Evolutionary conservation across 2,888 invertebrate genomes (phyloP).

Genomic region (Brenthis daphne): DNA sequence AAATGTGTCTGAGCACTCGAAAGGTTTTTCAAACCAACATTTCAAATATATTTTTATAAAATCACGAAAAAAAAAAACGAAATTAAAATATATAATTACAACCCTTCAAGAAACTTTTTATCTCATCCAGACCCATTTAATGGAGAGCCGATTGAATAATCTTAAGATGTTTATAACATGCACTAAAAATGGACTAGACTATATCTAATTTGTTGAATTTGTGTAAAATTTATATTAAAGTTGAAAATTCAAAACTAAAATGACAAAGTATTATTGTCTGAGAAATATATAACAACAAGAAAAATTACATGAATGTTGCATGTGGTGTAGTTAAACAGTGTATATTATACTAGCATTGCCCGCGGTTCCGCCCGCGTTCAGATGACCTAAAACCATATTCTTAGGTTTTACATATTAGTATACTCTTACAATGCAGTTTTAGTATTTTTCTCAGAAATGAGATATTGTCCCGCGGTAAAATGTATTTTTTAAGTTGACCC

Average conservation of each 20-base stretch:
- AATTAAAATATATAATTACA: conserved; percentile 24
- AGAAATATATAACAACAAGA: too few species aligned
- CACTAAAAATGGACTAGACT: conserved; percentile 22
- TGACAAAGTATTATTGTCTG: not conserved
- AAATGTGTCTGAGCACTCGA: not conserved
- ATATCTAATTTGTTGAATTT: conserved; percentile 12
- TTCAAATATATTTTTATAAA: conserved; percentile 18
- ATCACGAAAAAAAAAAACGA: conserved; percentile 25
- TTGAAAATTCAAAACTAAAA: not conserved
- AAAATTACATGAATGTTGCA: too few species aligned
- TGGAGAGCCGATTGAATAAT: conserved; percentile 33
- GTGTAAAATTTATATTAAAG: not conserved
- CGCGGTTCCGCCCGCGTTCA: too few species aligned
- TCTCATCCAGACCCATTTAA: conserved; percentile 37
- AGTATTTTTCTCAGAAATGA: too few species aligned
- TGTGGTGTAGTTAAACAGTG: too few species aligned
- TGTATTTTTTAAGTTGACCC: too few species aligned
- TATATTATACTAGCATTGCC: too few species aligned
- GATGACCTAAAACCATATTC: too few species aligned
- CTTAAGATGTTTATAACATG: conserved; percentile 18
- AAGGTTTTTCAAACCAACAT: conserved; percentile 30
- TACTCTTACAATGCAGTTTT: too few species aligned
- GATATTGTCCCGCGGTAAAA: too few species aligned
- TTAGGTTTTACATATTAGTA: too few species aligned
- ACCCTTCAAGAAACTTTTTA: conserved; percentile 35